Base-by-base conservation (phyloP, 2,888 invertebrate species). In the Helobdella robusta region DNA sequence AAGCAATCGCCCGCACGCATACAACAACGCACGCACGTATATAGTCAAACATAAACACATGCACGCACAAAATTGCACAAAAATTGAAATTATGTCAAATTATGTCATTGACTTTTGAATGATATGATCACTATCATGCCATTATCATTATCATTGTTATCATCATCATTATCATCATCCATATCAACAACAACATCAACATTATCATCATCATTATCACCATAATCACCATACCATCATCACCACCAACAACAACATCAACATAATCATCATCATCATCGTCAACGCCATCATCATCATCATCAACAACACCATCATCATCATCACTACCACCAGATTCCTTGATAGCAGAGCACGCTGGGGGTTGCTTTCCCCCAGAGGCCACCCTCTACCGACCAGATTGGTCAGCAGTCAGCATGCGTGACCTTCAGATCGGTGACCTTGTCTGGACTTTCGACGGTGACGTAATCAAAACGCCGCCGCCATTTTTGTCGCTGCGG, bases 301-400 rank as follows among this genome's bases (percentile, higher is more conserved):
- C n/a, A n/a, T n/a, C n/a, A n/a, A n/a, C n/a, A n/a, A n/a, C n/a
- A n/a, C n/a, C n/a, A n/a, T n/a, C n/a, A n/a, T n/a, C n/a, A n/a
- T n/a, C n/a, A 50, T 25, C n/a, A 4, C 50, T 23, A 4, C 4
- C 6, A 54, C 18, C 66, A 70, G 70, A 70, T 59, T 65, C 68
- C 2, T 69, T 69, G n/a, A 66, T 70, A 23, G 65, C 69, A 28
- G 63, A 66, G 34, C 67, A 66, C 46, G 66, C 67, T 6, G 69
- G 69, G 18, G 70, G 70, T 0, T 70, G 70, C 58, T 70, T 70
- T 52, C 59, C 68, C 2, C 59, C 52, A 1, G 32, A 40, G 15
- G 48, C 61, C n/a, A 25, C 18, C 8, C 69, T 68, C 35, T 40
- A 30, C 23, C 30, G 61, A 36, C 64, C 61, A 32, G 52, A 58